Percentiles rank a stretch among this genome's conserved stretches.
Conservation (phyloP, 2,797 vertebrate genomes). For the Typhlichthys eigenmanni region DNA sequence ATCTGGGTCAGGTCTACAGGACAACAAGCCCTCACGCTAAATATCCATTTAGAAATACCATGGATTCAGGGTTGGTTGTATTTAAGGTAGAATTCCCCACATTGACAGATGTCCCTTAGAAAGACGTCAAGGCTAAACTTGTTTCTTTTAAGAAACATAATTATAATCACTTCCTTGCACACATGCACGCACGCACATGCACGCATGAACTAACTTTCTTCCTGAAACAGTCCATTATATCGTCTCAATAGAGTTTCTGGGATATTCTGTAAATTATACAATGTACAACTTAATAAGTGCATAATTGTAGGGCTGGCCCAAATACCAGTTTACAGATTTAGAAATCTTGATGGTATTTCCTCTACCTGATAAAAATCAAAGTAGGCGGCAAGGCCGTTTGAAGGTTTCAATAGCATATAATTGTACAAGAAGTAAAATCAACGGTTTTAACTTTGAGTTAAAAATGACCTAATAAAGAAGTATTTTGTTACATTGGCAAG, state of each 20-base stretch:
- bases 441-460: too few species aligned
- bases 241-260: conserved; percentile 31
- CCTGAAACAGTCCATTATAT: conserved; percentile 31
- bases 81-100: too few species aligned
- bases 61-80: conserved; percentile 20
- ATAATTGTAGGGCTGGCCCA: too few species aligned
- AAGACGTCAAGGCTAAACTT: conserved; percentile 61
- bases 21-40: conserved; percentile 26
- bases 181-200: conserved; percentile 15
- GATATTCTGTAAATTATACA: conserved; percentile 10
- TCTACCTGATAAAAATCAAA: too few species aligned
- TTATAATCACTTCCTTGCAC: conserved; percentile 1
- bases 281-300: not conserved
- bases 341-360: too few species aligned
- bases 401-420: too few species aligned
- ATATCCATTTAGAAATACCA: conserved; percentile 44
- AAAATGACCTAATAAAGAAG: too few species aligned
- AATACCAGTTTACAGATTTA: too few species aligned
- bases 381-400: too few species aligned
- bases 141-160: conserved; percentile 1
- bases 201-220: conserved; percentile 5
- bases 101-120: conserved; percentile 40
- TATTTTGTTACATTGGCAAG: too few species aligned
- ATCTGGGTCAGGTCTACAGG: conserved; percentile 25
- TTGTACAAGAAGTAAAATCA: too few species aligned